phyloP scores from a whole-genome alignment of 2,113 vertebrate species.

The Otus sunia region DNA sequence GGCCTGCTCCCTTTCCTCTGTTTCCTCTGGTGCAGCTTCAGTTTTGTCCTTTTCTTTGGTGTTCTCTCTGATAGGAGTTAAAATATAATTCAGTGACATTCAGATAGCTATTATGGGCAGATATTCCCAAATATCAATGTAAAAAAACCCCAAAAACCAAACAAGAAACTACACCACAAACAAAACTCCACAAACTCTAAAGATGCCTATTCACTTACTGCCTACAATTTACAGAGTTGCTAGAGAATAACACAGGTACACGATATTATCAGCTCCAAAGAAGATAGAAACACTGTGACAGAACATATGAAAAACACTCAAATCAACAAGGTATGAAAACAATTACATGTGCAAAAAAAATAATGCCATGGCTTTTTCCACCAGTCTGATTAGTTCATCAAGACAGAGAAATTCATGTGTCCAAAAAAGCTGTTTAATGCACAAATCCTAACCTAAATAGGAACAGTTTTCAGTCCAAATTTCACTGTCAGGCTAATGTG shows the following conservation, averaged over 20 bases:
- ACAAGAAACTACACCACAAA: background rate
- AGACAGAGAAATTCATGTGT: background rate
- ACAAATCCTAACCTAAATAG: background rate
- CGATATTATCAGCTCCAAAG: background rate
- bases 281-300: background rate
- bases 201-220: background rate
- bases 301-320: background rate
- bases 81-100: background rate
- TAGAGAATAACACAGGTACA: background rate
- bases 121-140: background rate
- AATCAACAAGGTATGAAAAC: background rate
- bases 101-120: background rate
- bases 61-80: conserved; percentile 82
- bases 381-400: background rate
- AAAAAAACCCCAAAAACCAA: background rate
- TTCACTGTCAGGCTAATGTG: background rate
- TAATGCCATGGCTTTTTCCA: background rate
- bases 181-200: background rate
- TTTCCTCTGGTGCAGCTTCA: conserved; percentile 86
- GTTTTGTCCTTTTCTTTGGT: conserved; percentile 96
- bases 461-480: background rate
- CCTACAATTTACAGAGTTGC: background rate
- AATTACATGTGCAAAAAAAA: background rate
- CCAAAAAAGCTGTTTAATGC: background rate
- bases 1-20: conserved; percentile 92